Evolutionary conservation across 2,113 vertebrate species (phyloP).

Genomic region (Orcinus orca): DNA sequence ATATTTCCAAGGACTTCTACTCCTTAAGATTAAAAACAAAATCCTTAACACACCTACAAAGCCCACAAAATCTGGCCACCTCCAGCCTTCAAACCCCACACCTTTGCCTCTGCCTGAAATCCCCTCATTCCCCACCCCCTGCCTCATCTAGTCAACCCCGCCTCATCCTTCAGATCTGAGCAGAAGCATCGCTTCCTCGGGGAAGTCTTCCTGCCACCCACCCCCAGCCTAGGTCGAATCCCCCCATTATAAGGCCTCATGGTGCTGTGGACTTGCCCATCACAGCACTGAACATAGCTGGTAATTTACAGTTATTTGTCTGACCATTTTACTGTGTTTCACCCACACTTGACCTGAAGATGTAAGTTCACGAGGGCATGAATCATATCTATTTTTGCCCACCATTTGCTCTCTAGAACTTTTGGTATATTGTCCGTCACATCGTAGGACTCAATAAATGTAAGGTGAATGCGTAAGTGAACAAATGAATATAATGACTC

Average conservation of each 20-base stretch:
- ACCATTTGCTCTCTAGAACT: background rate
- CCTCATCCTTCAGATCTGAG: background rate
- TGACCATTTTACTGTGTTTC: background rate
- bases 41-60: background rate
- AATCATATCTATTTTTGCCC: background rate
- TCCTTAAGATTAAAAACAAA: background rate
- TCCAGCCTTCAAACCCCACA: background rate
- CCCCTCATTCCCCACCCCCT: background rate
- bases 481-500: background rate
- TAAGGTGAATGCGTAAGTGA: background rate
- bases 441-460: background rate
- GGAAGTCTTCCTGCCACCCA: background rate
- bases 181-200: background rate
- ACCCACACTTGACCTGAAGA: background rate
- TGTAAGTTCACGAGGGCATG: background rate
- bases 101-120: background rate
- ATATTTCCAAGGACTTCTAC: background rate
- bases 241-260: background rate
- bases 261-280: background rate
- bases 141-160: background rate
- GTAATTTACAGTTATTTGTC: background rate
- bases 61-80: background rate
- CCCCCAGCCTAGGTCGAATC: background rate
- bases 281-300: background rate
- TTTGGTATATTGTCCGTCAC: background rate